These are phyloP conservation scores for Labeo catla DNA, from an alignment of 2,113 vertebrate genomes.

Conservation along the genomic window DNA sequence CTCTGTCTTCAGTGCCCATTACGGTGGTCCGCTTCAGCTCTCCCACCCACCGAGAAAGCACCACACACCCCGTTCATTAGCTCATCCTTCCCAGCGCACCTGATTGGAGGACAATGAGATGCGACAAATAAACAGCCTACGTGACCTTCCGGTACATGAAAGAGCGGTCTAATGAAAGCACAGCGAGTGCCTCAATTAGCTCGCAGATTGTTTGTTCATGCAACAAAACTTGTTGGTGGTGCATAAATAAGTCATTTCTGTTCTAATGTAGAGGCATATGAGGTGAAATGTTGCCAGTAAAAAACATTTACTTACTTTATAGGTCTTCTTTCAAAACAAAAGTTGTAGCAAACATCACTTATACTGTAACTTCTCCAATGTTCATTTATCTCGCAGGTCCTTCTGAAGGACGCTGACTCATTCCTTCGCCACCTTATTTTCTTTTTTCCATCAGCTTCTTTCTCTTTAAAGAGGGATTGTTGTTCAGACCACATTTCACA, in stretches of 20 bases:
- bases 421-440: neutral
- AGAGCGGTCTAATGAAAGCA: neutral
- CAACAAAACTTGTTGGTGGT: neutral
- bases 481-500: neutral
- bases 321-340: neutral
- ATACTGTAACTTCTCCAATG: neutral
- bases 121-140: constrained; percentile 22
- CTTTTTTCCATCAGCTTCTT: neutral
- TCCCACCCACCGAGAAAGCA: constrained; percentile 14
- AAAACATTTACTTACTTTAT: neutral
- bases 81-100: constrained; percentile 18
- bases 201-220: constrained; percentile 40
- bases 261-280: neutral
- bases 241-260: constrained; percentile 14
- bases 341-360: neutral
- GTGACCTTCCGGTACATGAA: constrained; percentile 17
- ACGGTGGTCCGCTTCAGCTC: constrained; percentile 21
- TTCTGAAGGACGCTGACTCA: neutral
- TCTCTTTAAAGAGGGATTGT: neutral
- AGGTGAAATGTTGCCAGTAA: neutral
- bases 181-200: neutral
- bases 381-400: neutral
- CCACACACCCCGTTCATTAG: constrained; percentile 34
- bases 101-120: constrained; percentile 27
- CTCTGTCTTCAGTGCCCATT: constrained; percentile 49